Base-by-base conservation (phyloP, 2,888 invertebrate genomes). In the Nezara viridula region DNA sequence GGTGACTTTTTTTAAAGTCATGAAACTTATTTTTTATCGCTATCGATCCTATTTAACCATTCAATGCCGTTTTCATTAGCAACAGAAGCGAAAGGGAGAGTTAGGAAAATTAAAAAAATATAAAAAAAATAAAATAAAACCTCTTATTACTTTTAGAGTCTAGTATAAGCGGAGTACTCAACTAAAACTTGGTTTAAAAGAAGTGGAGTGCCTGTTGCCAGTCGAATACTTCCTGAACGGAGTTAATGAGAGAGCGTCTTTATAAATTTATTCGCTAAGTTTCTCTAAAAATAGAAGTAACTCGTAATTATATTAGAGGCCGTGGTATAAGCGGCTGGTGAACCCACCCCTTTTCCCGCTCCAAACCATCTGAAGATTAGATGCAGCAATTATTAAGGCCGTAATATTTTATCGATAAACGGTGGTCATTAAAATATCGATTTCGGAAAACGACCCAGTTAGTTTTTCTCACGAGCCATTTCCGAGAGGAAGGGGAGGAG, bases 381-480 rank as follows among this genome's bases (percentile, higher is more conserved):
- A 37, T 14, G 32, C 32, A 32, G 4, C 19, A 73, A 14, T 73
- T 73, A 37, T 73, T 32, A 73, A 32, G 66, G 32, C 7, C 60
- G 27, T 60, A 16, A 4, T 27, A 73, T 37, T 73, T 73, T 73
- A 37, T 32, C 66, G 66, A 37, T 73, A 73, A 73, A 37, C 32
- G 66, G 37, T 6, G 10, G 66, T 73, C 66, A 37, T 73, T 73
- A 73, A 73, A 73, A 73, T 37, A 37, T 73, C 66, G 66, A 73
- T 73, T 73, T 37, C 37, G 5, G 19, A 73, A 73, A 73, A 73
- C 37, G 66, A 73, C 37, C 7, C 32, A 37, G 7, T 60, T 60
- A 60, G 27, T 32, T 73, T 73, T 73, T 73, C 21, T 73, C 32
- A 73, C 14, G 66, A 14, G 66, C 16, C 66, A 73, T 73, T 73